phyloP scores from a whole-genome alignment of 2,113 vertebrate species.

The Trichomycterus rosablanca region DNA sequence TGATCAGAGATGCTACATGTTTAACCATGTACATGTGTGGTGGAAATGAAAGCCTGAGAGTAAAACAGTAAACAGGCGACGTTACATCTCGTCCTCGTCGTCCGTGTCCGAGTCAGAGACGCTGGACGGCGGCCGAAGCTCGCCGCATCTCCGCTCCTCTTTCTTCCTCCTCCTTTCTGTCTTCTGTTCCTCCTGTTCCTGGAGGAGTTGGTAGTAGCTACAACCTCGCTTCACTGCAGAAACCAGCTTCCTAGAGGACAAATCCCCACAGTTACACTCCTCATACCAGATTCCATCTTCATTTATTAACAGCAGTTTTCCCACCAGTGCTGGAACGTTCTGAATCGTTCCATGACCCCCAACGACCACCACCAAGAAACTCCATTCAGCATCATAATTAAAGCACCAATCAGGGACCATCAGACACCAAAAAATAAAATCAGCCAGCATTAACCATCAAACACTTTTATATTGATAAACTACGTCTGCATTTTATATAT shows the following conservation, averaged over 20 bases:
- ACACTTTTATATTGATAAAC: no score
- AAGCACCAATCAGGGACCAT: no score
- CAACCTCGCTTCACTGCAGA: slow-evolving; percentile 59
- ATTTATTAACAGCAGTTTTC: background rate
- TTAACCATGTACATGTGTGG: no score
- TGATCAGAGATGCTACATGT: no score
- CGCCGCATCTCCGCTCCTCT: slow-evolving; percentile 23
- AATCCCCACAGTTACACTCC: background rate
- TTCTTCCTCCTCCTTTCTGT: slow-evolving; percentile 34
- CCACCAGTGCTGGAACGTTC: no score
- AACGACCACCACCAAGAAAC: background rate
- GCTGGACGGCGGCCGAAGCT: slow-evolving; percentile 52
- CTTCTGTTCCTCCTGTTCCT: slow-evolving; percentile 53
- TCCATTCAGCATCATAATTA: background rate
- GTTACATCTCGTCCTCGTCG: background rate
- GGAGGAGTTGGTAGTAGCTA: slow-evolving; percentile 60
- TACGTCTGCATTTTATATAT: no score
- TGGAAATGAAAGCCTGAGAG: no score
- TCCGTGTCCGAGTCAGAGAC: slow-evolving; percentile 29
- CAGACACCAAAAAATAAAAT: background rate
- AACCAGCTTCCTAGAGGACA: slow-evolving; percentile 56
- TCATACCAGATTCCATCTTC: background rate
- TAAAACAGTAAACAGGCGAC: background rate
- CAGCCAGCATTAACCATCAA: background rate
- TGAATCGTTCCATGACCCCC: no score